Evolutionary conservation across 2,113 vertebrate genomes (phyloP).

Genomic region (Microtus montanus): DNA sequence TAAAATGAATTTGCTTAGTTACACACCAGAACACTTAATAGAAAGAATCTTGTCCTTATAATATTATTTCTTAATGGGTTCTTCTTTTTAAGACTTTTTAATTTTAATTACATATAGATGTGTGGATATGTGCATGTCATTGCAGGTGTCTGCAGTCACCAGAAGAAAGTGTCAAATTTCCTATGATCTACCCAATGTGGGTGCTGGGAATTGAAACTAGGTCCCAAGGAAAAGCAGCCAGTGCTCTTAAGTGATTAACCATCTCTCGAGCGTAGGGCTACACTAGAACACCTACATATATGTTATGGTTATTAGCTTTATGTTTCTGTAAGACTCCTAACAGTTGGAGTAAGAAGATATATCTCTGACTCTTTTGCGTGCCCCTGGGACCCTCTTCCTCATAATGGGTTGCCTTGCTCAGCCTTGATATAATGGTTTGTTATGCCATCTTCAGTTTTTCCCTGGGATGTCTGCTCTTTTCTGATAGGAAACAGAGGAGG

Average conservation of each 20-base stretch:
- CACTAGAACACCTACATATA: not conserved
- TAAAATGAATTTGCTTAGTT: not conserved
- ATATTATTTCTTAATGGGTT: not conserved
- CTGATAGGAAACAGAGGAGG: not conserved
- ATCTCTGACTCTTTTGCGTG: not conserved
- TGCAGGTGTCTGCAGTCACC: not conserved
- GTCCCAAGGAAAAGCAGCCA: too few relatives aligned
- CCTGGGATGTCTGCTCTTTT: not conserved
- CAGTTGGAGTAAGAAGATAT: not conserved
- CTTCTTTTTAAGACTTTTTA: not conserved
- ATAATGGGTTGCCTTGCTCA: not conserved
- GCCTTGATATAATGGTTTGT: not conserved
- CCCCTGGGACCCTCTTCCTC: not conserved
- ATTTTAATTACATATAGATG: not conserved
- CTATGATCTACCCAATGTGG: not conserved
- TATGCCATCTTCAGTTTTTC: not conserved
- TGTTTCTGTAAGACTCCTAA: not conserved
- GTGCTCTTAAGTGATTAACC: not conserved
- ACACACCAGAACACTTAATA: not conserved
- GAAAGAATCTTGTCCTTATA: not conserved
- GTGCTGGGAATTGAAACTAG: not conserved
- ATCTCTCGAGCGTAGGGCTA: not conserved
- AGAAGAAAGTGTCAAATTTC: not conserved
- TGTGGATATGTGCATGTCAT: not conserved
- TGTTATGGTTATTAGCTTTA: not conserved